Conservation (phyloP, 2,888 invertebrate genomes). For the Parapristionchus giblindavisi region DNA sequence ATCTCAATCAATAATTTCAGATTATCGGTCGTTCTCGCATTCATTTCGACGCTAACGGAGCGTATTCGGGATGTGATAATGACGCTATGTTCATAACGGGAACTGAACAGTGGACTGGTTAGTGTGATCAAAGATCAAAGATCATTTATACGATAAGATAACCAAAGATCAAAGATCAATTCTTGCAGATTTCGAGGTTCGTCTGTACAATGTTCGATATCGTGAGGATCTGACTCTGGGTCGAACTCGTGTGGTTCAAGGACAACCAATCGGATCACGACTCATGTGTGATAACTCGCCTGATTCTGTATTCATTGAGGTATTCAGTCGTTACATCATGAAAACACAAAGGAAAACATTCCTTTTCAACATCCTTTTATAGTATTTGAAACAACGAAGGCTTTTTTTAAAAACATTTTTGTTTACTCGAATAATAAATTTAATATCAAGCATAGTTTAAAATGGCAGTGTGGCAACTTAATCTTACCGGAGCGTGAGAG, state of each 20-base stretch:
- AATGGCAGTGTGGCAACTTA: too few relatives aligned
- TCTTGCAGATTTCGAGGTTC: constrained; percentile 62
- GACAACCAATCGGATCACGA: constrained; percentile 58
- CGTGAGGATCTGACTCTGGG: constrained; percentile 62
- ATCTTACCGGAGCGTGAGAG: too few relatives aligned
- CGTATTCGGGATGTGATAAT: constrained; percentile 67
- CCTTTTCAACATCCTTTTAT: too few relatives aligned
- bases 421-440: too few relatives aligned
- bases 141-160: too few relatives aligned
- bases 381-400: too few relatives aligned
- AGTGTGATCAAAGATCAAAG: constrained; percentile 8
- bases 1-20: constrained; percentile 18
- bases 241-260: constrained; percentile 55
- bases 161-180: too few relatives aligned
- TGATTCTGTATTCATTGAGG: constrained; percentile 65
- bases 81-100: constrained; percentile 68
- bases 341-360: too few relatives aligned
- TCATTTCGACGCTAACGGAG: constrained; percentile 48
- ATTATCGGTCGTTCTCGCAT: constrained; percentile 60
- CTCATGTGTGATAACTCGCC: constrained; percentile 59
- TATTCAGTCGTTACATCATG: constrained; percentile 41
- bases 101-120: constrained; percentile 66
- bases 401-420: too few relatives aligned
- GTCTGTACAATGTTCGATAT: constrained; percentile 67
- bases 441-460: too few relatives aligned